phyloP scores from a whole-genome alignment of 2,797 vertebrate species.

The Pyrocephalus nanus region DNA sequence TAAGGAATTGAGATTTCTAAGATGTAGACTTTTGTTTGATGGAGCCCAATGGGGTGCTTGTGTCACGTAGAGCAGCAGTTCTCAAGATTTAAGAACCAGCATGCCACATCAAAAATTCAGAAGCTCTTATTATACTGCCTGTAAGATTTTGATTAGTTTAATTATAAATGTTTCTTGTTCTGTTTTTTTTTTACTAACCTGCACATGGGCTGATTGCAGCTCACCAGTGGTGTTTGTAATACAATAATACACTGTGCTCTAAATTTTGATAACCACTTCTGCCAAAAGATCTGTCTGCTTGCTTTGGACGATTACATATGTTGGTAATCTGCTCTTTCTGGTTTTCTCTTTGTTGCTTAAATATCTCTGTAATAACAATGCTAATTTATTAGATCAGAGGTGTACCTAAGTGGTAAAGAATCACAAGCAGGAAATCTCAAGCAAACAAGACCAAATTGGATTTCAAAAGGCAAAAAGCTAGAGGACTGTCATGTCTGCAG shows the following conservation, averaged over 20 bases:
- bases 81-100: conserved; percentile 42
- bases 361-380: neutral
- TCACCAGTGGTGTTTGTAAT: neutral
- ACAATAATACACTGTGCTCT: neutral
- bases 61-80: neutral
- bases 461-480: neutral
- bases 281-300: neutral
- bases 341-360: neutral
- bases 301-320: neutral
- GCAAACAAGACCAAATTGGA: neutral
- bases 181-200: neutral
- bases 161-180: conserved; percentile 50
- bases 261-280: neutral
- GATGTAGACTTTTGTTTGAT: conserved; percentile 6
- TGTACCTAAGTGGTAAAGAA: neutral
- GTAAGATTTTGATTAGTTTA: conserved; percentile 61
- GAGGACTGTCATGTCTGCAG: neutral
- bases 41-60: conserved; percentile 19
- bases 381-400: neutral
- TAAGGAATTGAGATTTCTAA: neutral
- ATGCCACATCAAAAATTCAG: conserved; percentile 23
- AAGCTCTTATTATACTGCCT: conserved; percentile 10
- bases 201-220: neutral
- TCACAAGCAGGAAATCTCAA: neutral
- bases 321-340: neutral